Conservation (phyloP, 92 coral and sea anemone species). For the Epizoanthus illoricatus region DNA sequence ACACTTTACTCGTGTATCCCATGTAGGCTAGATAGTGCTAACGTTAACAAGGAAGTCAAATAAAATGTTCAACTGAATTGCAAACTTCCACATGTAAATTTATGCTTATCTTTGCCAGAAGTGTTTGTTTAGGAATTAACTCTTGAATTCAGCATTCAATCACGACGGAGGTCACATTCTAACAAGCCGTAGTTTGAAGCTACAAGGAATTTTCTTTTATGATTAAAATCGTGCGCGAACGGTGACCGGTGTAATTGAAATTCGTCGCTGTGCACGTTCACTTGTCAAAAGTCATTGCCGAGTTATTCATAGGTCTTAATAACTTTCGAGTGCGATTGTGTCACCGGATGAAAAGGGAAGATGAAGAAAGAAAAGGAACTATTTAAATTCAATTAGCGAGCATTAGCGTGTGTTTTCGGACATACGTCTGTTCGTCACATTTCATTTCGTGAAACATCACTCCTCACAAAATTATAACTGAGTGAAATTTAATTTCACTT, state of each 20-base stretch:
- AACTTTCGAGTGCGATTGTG: not conserved
- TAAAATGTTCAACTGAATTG: not conserved
- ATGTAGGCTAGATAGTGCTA: not conserved
- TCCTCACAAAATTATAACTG: not conserved
- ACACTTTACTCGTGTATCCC: too few species aligned
- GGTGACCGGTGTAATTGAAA: not conserved
- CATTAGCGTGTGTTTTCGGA: not conserved
- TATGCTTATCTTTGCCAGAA: not conserved
- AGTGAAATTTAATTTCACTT: not conserved
- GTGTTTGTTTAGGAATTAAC: slow-evolving; percentile 30
- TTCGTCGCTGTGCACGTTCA: not conserved
- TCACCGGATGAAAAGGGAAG: not conserved
- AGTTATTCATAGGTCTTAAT: not conserved
- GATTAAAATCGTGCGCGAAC: too few species aligned
- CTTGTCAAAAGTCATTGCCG: not conserved
- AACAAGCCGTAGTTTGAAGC: not conserved
- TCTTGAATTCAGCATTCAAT: not conserved
- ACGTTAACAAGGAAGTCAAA: not conserved
- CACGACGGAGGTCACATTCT: not conserved
- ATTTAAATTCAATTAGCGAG: not conserved
- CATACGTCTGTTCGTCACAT: too few species aligned
- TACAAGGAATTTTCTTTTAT: too few species aligned
- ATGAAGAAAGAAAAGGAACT: not conserved
- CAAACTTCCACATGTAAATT: not conserved
- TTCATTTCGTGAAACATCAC: too few species aligned